phyloP scores from a whole-genome alignment of 1,140 invertebrate genomes.

The Oncopodura yosiiana region DNA sequence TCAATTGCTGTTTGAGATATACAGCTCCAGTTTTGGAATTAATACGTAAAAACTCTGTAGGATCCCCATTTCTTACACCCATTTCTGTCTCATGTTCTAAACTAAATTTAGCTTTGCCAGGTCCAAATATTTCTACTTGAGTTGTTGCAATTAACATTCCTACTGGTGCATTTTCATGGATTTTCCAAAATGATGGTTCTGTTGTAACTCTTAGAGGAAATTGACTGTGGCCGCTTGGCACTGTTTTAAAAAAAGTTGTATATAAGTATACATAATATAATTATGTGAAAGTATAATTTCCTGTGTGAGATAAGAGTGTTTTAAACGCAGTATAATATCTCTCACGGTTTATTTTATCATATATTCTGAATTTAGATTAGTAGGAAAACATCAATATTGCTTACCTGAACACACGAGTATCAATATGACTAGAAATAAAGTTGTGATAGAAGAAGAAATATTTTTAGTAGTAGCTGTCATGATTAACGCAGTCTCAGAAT shows the following conservation, averaged over 20 bases:
- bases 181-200: slow-evolving; percentile 23
- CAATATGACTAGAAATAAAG: slow-evolving; percentile 24
- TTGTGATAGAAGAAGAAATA: not conserved
- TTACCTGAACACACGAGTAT: slow-evolving; percentile 29
- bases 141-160: slow-evolving; percentile 19
- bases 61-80: not conserved
- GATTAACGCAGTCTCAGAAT: not conserved
- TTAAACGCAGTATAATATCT: too few species aligned
- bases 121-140: too few species aligned
- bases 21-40: slow-evolving; percentile 57
- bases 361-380: slow-evolving; percentile 1
- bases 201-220: slow-evolving; percentile 8
- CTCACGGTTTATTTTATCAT: not conserved
- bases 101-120: slow-evolving; percentile 3
- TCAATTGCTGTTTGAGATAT: slow-evolving; percentile 56
- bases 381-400: slow-evolving; percentile 2
- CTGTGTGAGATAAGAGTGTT: too few species aligned
- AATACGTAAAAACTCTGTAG: slow-evolving; percentile 48
- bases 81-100: too few species aligned
- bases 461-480: not conserved
- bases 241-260: not conserved
- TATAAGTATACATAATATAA: not conserved
- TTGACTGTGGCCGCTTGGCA: slow-evolving; percentile 2
- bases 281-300: not conserved
- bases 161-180: slow-evolving; percentile 30